phyloP scores from a whole-genome alignment of 2,888 invertebrate species.

The Apamea crenata region DNA sequence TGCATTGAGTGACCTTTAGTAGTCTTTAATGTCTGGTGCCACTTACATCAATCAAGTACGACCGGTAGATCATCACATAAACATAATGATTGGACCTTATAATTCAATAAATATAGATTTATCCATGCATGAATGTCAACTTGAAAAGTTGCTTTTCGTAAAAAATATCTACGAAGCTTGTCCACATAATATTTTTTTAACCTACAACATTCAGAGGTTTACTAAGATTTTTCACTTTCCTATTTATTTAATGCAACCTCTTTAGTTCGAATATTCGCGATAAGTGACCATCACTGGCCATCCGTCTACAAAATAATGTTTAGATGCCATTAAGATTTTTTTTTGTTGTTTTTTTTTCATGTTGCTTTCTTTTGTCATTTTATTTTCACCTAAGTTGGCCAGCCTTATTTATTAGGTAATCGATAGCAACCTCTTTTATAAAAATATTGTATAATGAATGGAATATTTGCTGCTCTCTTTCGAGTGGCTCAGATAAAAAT shows the following conservation, averaged over 20 bases:
- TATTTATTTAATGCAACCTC: not conserved
- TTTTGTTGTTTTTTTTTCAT: constrained; percentile 25
- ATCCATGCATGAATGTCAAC: not conserved
- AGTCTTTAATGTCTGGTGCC: constrained; percentile 17
- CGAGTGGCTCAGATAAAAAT: not conserved
- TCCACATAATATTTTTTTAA: not conserved
- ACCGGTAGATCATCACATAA: constrained; percentile 38
- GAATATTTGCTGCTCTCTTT: not conserved
- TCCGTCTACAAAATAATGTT: not conserved
- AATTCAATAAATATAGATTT: constrained; percentile 5
- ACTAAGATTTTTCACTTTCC: not conserved
- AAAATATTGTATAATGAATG: not conserved
- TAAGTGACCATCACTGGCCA: constrained; percentile 11
- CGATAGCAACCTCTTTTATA: not conserved
- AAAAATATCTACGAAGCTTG: not conserved
- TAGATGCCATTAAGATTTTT: constrained; percentile 8
- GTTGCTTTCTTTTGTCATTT: not conserved
- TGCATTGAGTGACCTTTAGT: constrained; percentile 50
- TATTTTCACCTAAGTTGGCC: constrained; percentile 11
- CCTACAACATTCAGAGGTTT: not conserved
- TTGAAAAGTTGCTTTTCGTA: not conserved
- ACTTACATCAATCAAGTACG: constrained; percentile 38
- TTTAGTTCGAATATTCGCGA: not conserved
- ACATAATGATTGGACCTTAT: not conserved
- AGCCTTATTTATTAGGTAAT: not conserved